Evolutionary conservation across 2,113 vertebrate genomes (phyloP).

Genomic region (Hemiscyllium ocellatum): DNA sequence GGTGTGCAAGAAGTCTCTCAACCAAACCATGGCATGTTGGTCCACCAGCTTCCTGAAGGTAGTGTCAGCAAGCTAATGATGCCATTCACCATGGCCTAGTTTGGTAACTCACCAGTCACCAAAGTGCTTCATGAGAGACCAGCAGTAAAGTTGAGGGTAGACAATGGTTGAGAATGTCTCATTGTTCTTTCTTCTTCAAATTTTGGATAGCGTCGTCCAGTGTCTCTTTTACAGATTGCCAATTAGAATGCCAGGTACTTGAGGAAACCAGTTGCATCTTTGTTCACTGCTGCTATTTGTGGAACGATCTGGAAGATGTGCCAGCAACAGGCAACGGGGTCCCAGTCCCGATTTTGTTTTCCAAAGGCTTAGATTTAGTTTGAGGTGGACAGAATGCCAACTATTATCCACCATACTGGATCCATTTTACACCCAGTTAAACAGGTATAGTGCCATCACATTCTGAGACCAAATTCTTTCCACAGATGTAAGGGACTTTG

Average conservation of each 20-base stretch:
- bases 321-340: not conserved
- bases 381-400: not conserved
- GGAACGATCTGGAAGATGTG: not conserved
- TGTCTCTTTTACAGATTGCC: not conserved
- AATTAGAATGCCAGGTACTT: not conserved
- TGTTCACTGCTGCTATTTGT: not conserved
- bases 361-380: not conserved
- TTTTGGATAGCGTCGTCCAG: not conserved
- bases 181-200: too few species aligned
- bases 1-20: not conserved
- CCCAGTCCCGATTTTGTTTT: not conserved
- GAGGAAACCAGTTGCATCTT: not conserved
- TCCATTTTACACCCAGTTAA: not conserved
- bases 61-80: not conserved
- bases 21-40: not conserved
- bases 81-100: not conserved
- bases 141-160: not conserved
- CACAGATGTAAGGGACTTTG: not conserved
- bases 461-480: not conserved
- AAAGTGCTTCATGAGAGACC: not conserved
- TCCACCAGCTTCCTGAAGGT: not conserved
- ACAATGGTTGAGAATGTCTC: not conserved
- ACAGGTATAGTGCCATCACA: not conserved
- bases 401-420: not conserved
- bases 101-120: not conserved